Evolutionary conservation across 1,140 invertebrate species (phyloP).

Genomic region (Drosophila kikkawai): DNA sequence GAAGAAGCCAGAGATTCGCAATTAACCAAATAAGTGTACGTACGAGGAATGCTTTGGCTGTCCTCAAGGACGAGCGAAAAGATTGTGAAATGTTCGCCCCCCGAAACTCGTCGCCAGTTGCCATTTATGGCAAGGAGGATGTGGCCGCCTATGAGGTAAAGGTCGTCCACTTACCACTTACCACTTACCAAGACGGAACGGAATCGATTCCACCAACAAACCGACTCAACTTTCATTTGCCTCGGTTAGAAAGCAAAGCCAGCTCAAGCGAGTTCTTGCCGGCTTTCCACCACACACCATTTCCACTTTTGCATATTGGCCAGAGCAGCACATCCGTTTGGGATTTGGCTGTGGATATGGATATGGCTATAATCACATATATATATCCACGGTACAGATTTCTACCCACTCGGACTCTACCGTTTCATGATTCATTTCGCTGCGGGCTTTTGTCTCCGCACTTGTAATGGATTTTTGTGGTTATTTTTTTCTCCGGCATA

Average conservation of each 20-base stretch:
- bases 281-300: constrained; percentile 23
- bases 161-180: constrained; percentile 21
- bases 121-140: constrained; percentile 82
- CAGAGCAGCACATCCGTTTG: constrained; percentile 49
- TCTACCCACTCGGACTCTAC: constrained; percentile 36
- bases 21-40: constrained; percentile 42
- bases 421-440: constrained; percentile 63
- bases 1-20: constrained; percentile 23
- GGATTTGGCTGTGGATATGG: constrained; percentile 6
- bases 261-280: constrained; percentile 33
- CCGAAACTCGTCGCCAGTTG: constrained; percentile 82
- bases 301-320: constrained; percentile 40
- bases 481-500: constrained; percentile 47
- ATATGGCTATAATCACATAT: not conserved
- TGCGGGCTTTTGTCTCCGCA: constrained; percentile 69
- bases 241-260: constrained; percentile 37
- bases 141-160: constrained; percentile 85
- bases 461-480: constrained; percentile 78
- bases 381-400: constrained; percentile 14
- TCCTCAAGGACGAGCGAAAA: constrained; percentile 26
- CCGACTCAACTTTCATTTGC: constrained; percentile 49
- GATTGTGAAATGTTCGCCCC: constrained; percentile 81
- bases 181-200: constrained; percentile 2
- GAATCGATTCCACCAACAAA: constrained; percentile 11
- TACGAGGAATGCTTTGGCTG: constrained; percentile 60